These are phyloP conservation scores for Tholera decimalis DNA, from an alignment of 2,888 invertebrate genomes.

Conservation along the genomic window DNA sequence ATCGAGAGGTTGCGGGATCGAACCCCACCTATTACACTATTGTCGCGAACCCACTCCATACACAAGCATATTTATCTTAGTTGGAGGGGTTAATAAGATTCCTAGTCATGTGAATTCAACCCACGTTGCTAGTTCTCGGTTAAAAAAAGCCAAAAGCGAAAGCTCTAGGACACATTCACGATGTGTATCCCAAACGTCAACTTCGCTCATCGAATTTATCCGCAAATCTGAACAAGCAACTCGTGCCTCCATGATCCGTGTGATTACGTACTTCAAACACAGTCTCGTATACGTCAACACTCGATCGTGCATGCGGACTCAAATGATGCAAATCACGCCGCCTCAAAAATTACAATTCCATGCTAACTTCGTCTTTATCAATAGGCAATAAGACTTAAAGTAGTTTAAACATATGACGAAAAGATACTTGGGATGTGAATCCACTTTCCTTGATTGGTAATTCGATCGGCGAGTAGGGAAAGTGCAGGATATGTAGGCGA, in stretches of 20 bases:
- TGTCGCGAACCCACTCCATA: too few species aligned
- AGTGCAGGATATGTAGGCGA: slow-evolving; percentile 74
- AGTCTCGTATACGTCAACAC: slow-evolving; percentile 46
- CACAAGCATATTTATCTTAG: too few species aligned
- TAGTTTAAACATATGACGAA: slow-evolving; percentile 28
- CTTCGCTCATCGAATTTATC: slow-evolving; percentile 15
- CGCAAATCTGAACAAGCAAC: slow-evolving; percentile 32
- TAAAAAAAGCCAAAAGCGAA: too few species aligned
- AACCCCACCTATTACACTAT: too few species aligned
- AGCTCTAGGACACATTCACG: too few species aligned
- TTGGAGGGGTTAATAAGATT: too few species aligned
- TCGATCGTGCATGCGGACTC: slow-evolving; percentile 45
- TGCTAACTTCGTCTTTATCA: slow-evolving; percentile 19
- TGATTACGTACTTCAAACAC: slow-evolving; percentile 44
- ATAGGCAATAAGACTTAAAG: slow-evolving; percentile 30
- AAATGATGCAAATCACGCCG: slow-evolving; percentile 61
- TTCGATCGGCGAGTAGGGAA: slow-evolving; percentile 74
- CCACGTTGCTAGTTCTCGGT: too few species aligned
- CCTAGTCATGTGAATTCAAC: too few species aligned
- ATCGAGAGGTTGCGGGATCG: too few species aligned
- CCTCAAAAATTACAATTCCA: slow-evolving; percentile 39
- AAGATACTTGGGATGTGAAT: slow-evolving; percentile 57
- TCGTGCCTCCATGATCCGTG: slow-evolving; percentile 42
- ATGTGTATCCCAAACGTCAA: slow-evolving; percentile 17
- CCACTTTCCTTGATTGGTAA: slow-evolving; percentile 79